Evolutionary conservation across 2,797 vertebrate species (phyloP), one percentile per base, ranked within the genome.

Genomic region (Hyperoplus lanceolatus): DNA sequence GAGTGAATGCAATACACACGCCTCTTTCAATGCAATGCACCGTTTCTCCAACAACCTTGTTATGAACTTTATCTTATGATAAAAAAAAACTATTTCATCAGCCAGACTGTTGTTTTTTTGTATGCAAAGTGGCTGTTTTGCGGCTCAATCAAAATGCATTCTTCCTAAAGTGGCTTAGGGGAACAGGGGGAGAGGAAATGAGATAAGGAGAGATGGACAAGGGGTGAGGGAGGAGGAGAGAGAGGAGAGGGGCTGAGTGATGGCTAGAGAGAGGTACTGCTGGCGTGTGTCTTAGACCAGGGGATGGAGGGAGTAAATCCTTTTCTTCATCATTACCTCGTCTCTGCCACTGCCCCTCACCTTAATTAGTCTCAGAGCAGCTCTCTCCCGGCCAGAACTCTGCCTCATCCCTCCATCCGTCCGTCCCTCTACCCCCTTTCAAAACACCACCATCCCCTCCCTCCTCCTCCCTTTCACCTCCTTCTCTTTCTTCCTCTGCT

Each of bases 321-420:
- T 94, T 94, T 95, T 94, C 93, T 94, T 94, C 94, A 95, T 95
- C 94, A 95, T 95, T 94, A 94, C 93, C 93, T 94, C 88, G 77
- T 93, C 90, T 92, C 90, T 91, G 92, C 91, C 90, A 87, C 91
- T 94, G 93, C 91, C 94, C 29, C 92, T 95, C 91, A 90, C 89
- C 92, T 94, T 96, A 95, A 96, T 95, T 95, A 96, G 95, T 96
- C 95, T 95, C 95, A 92, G 93, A 94, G 94, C 94, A 93, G 89
- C 93, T 89, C 29, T 59, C 66, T 70, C 92, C 66, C 75, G 84
- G 90, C 89, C 90, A 90, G 87, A 83, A 88, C 81, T 90, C 89
- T 88, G 85, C 70, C 87, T 91, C 89, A 84, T 90, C 87, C 83
- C 76, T 84, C 85, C 81, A 80, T 87, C 91, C 77, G 73, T 70